phyloP scores from a whole-genome alignment of 2,113 vertebrate species.

The Campylomormyrus tamandua region DNA sequence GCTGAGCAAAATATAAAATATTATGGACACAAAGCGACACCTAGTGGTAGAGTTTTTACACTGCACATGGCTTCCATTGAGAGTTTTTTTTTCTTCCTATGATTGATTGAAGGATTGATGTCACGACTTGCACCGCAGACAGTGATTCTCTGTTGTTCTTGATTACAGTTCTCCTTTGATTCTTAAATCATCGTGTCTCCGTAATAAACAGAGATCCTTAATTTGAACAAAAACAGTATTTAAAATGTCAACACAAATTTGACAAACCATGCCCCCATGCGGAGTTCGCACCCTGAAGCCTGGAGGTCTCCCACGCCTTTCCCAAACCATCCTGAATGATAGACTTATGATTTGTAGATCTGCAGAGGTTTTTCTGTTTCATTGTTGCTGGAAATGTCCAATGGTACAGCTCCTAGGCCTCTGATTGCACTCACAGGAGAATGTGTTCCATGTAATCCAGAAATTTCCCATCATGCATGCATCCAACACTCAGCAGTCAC shows the following conservation, averaged over 20 bases:
- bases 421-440: background rate
- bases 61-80: background rate
- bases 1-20: background rate
- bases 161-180: background rate
- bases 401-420: background rate
- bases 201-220: background rate
- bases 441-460: background rate
- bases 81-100: background rate
- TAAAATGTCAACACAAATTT: background rate
- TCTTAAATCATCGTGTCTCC: background rate
- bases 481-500: background rate
- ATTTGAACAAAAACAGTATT: background rate
- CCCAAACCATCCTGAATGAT: background rate
- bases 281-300: background rate
- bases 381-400: background rate
- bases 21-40: conserved; percentile 21
- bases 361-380: background rate
- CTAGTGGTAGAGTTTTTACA: conserved; percentile 2
- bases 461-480: background rate
- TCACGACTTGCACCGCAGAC: background rate
- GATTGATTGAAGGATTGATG: background rate
- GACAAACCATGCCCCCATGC: background rate
- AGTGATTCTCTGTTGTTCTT: background rate
- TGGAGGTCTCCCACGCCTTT: background rate
- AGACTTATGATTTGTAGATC: background rate